Base-by-base conservation (phyloP, 1,140 invertebrate genomes). In the Venturia canescens region DNA sequence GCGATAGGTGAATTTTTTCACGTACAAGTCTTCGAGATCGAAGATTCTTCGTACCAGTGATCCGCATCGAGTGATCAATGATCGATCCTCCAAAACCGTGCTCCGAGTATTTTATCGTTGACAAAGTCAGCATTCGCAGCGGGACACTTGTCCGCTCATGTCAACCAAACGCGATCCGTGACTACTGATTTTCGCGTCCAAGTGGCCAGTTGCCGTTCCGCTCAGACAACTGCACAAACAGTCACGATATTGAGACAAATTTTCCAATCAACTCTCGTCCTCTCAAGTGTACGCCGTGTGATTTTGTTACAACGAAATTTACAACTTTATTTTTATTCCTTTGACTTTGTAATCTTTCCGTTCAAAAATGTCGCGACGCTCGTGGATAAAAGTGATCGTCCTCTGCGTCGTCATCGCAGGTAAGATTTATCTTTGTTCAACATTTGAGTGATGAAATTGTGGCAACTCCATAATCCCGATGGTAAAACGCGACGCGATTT, bases 361-460 rank as follows among this genome's bases (percentile, higher is more conserved):
- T 15, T 15, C 78, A 80, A 75, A 80, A 83, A 89, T 89, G 88
- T 78, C 80, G 83, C 82, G 81, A 79, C 81, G 87, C 85, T 86
- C 88, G 84, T 89, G 87, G 88, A 84, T 88, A 85, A 80, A 76
- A 67, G 80, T 86, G 53, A 74, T 77, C 38, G 67, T 88, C 74
- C 78, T 79, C 38, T 82, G 87, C 69, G 66, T 86, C 60, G 63
- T 76, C 67, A 79, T 88, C 67, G 78, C 85, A 85, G 86, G 88
- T 89, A 87, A 89, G 87, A 72, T 26, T 50, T 48, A 26, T 44
- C 1, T 48, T 72, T 23, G 11, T 66, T 66, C 21, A n/a, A 57
- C n/a, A 16, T 18, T 16, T 44, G 13, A 11, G 38, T 13, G 7
- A 44, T 11, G 38, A 13, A 44, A 11, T 1, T 44, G 7, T 11